phyloP scores from a whole-genome alignment of 2,113 vertebrate genomes.

The Sminthopsis crassicaudata region DNA sequence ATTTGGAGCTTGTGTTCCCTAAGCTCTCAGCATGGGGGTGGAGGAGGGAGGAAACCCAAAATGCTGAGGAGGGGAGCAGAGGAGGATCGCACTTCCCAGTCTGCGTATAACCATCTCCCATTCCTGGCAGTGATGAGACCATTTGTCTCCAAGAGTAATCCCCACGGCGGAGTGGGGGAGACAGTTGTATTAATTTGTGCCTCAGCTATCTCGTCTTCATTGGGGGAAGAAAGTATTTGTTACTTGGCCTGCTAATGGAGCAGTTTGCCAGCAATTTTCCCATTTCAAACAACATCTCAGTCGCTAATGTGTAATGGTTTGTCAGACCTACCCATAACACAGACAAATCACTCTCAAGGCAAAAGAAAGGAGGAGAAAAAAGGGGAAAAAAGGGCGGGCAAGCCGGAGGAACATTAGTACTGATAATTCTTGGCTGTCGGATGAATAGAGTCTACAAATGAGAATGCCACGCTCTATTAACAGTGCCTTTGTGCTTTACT shows the following conservation, averaged over 20 bases:
- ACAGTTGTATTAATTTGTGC: conserved; percentile 84
- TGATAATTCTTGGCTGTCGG: conserved; percentile 82
- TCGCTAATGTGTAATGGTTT: conserved; percentile 85
- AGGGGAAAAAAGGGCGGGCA: conserved; percentile 50
- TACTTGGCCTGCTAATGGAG: conserved; percentile 84
- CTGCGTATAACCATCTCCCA: conserved; percentile 49
- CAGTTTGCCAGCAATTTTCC: conserved; percentile 85
- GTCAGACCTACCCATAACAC: conserved; percentile 86
- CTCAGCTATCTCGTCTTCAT: conserved; percentile 80
- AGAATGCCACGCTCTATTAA: conserved; percentile 79
- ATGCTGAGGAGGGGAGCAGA: background rate
- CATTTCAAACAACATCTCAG: conserved; percentile 84
- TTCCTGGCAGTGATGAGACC: conserved; percentile 60
- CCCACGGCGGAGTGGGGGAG: conserved; percentile 74
- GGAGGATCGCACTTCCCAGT: conserved; percentile 32
- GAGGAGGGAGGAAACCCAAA: background rate
- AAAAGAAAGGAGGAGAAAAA: conserved; percentile 61
- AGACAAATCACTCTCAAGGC: conserved; percentile 84
- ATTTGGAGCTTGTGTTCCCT: conserved; percentile 42
- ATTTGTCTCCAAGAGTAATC: conserved; percentile 85
- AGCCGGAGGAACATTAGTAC: conserved; percentile 71
- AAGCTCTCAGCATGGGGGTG: conserved; percentile 36
- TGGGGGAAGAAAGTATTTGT: conserved; percentile 82
- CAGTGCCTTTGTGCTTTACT: conserved; percentile 68
- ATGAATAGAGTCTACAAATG: conserved; percentile 81